A percentile compares a stretch with the other conserved stretches of the same genome.
phyloP scores from a whole-genome alignment of 2,888 invertebrate genomes.

The Capitulum mitella region DNA sequence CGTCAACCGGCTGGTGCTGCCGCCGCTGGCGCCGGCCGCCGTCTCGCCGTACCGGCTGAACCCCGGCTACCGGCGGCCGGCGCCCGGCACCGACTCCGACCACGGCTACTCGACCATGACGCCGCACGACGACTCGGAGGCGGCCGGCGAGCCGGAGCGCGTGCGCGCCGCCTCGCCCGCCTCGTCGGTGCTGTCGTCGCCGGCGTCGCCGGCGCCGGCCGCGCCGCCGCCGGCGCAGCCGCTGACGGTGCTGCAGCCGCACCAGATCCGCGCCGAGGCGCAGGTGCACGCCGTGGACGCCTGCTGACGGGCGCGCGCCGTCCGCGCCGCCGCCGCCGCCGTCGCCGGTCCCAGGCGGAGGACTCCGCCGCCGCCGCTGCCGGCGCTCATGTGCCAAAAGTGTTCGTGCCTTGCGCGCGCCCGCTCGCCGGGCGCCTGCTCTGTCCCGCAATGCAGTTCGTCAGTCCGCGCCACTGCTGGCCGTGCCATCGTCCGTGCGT shows the following conservation, averaged over 20 bases:
- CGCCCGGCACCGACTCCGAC: slow-evolving; percentile 74
- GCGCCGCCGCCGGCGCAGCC: neutral
- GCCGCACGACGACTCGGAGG: slow-evolving; percentile 77
- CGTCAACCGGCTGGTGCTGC: slow-evolving; percentile 25
- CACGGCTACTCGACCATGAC: slow-evolving; percentile 94
- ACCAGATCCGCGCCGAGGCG: slow-evolving; percentile 11
- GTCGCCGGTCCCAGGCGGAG: neutral
- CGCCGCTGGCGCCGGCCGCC: slow-evolving; percentile 55
- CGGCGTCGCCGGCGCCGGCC: neutral
- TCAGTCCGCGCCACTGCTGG: too few relatives aligned
- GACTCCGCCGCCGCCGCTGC: too few relatives aligned
- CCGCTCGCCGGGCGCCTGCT: neutral
- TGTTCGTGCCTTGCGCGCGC: neutral
- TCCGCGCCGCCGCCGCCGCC: neutral
- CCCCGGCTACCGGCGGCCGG: slow-evolving; percentile 64
- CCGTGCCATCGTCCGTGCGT: too few relatives aligned
- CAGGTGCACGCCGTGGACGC: slow-evolving; percentile 14
- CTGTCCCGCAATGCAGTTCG: too few relatives aligned
- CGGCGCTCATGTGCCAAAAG: neutral
- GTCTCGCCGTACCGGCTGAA: slow-evolving; percentile 82
- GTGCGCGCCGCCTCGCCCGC: slow-evolving; percentile 16
- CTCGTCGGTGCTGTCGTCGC: slow-evolving; percentile 14
- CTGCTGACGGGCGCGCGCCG: neutral
- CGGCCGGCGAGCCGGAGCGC: slow-evolving; percentile 3
- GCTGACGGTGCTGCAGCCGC: too few relatives aligned